Evolutionary conservation across 2,797 vertebrate genomes (phyloP).

Genomic region (Poecilia picta): DNA sequence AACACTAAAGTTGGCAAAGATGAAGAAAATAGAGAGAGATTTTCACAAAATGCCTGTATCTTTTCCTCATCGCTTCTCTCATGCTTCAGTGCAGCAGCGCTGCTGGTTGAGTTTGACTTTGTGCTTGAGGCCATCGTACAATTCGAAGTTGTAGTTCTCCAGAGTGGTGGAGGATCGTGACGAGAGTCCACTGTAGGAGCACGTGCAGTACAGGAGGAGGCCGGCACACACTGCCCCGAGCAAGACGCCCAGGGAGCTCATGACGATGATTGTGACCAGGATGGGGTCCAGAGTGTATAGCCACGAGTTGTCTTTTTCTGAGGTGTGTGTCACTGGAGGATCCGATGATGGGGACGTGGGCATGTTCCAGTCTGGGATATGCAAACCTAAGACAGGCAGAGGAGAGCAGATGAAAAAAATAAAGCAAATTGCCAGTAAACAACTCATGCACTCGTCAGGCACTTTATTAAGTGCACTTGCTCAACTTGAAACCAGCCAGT

Average conservation of each 20-base stretch:
- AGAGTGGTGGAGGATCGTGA: slow-evolving; percentile 95
- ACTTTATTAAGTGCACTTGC: not conserved
- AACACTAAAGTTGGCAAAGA: slow-evolving; percentile 60
- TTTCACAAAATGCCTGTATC: slow-evolving; percentile 31
- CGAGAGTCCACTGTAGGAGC: slow-evolving; percentile 92
- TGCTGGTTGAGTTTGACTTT: slow-evolving; percentile 99
- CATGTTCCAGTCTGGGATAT: slow-evolving; percentile 82
- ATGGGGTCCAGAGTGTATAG: slow-evolving; percentile 96
- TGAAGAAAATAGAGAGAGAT: slow-evolving; percentile 56
- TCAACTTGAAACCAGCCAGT: not conserved
- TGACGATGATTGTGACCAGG: slow-evolving; percentile 97
- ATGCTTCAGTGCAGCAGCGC: slow-evolving; percentile 91
- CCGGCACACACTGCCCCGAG: slow-evolving; percentile 94
- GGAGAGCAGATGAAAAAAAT: slow-evolving; percentile 3
- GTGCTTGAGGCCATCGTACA: slow-evolving; percentile 98
- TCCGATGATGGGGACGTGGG: slow-evolving; percentile 81
- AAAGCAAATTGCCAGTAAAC: not conserved
- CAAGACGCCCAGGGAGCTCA: slow-evolving; percentile 96
- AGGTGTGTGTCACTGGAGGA: slow-evolving; percentile 81
- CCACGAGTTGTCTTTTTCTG: slow-evolving; percentile 95
- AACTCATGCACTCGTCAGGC: not conserved
- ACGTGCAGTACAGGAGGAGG: slow-evolving; percentile 97
- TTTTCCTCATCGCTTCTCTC: slow-evolving; percentile 19
- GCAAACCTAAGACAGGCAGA: slow-evolving; percentile 75
- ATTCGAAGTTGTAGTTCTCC: slow-evolving; percentile 99